Evolutionary conservation across 2,113 vertebrate species (phyloP), one percentile per base, ranked within the genome.

Genomic region (Cyanoramphus novaezelandiae): DNA sequence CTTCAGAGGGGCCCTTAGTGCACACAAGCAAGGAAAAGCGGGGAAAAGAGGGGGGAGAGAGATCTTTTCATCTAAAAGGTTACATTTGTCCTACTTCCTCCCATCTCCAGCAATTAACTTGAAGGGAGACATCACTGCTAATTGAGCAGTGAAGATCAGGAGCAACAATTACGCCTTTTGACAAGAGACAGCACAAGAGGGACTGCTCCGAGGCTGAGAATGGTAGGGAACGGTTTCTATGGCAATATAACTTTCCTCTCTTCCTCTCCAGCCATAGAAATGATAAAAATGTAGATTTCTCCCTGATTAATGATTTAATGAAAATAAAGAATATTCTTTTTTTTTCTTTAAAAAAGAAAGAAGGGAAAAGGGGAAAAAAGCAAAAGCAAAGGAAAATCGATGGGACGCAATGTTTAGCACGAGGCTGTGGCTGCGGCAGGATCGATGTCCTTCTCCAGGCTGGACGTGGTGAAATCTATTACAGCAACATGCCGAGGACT

Each of bases 111-210:
- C 97, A 98, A 98, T 98, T 98, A 98, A 97, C 96, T 97, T 97
- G 97, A 97, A 98, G 97, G 97, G 97, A 98, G 97, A 97, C 97
- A 98, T 97, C 97, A 97, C 96, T 94, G 93, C 97, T 98, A 98
- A 98, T 97, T 98, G 97, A 98, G 96, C 96, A 98, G 97, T 95
- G 90, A 97, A 97, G 97, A 98, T 98, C 97, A 98, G 97, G 97
- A 97, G 96, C 97, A 97, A 97, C 97, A 98, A 98, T 98, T 98
- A 98, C 95, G 97, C 94, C 97, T 97, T 98, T 98, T 98, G 97
- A 97, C 97, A 97, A 97, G 96, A 97, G 95, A 97, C 96, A 96
- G 97, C 96, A 97, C 95, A 95, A 97, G 92, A 95, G 95, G 97
- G 96, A 97, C 96, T 94, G 96, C 97, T 97, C 93, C 52, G 83